A percentile compares a stretch with the other conserved stretches of the same genome.
phyloP scores from a whole-genome alignment of 2,888 invertebrate genomes.

The Catocala nupta region DNA sequence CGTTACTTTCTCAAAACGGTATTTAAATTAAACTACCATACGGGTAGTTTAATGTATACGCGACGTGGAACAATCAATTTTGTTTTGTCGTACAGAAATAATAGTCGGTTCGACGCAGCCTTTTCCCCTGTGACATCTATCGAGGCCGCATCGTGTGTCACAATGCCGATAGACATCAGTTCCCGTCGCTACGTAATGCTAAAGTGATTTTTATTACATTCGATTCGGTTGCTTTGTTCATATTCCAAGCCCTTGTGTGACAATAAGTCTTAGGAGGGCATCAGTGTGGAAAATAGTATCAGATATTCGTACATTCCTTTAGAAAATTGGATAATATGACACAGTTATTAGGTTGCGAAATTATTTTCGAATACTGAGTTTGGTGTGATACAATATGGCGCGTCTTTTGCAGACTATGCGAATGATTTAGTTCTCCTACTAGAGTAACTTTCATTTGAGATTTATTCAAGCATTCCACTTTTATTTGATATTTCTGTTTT shows the following conservation, averaged over 20 bases:
- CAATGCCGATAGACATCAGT: slow-evolving; percentile 84
- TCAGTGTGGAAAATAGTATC: slow-evolving; percentile 70
- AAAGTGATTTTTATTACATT: slow-evolving; percentile 87
- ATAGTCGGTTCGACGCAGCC: slow-evolving; percentile 77
- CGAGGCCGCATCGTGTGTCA: slow-evolving; percentile 83
- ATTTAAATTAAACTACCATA: slow-evolving; percentile 55
- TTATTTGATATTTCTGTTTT: background rate
- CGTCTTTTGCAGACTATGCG: slow-evolving; percentile 15
- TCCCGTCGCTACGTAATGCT: slow-evolving; percentile 80
- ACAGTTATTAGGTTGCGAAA: slow-evolving; percentile 48
- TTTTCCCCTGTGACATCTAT: slow-evolving; percentile 81
- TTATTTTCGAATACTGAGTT: slow-evolving; percentile 44
- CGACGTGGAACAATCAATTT: slow-evolving; percentile 74
- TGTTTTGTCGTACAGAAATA: slow-evolving; percentile 83
- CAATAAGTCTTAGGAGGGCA: slow-evolving; percentile 68
- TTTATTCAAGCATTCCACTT: background rate
- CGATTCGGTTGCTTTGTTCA: slow-evolving; percentile 85
- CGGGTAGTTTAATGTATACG: slow-evolving; percentile 58
- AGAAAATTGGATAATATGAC: slow-evolving; percentile 53
- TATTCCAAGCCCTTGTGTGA: slow-evolving; percentile 71
- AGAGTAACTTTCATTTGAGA: background rate
- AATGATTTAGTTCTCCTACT: slow-evolving; percentile 5
- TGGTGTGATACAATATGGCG: slow-evolving; percentile 27
- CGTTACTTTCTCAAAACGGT: slow-evolving; percentile 31
- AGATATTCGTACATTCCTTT: slow-evolving; percentile 58